Evolutionary conservation across 2,113 vertebrate species (phyloP), one percentile per base, ranked within the genome.

Genomic region (Hucho hucho): DNA sequence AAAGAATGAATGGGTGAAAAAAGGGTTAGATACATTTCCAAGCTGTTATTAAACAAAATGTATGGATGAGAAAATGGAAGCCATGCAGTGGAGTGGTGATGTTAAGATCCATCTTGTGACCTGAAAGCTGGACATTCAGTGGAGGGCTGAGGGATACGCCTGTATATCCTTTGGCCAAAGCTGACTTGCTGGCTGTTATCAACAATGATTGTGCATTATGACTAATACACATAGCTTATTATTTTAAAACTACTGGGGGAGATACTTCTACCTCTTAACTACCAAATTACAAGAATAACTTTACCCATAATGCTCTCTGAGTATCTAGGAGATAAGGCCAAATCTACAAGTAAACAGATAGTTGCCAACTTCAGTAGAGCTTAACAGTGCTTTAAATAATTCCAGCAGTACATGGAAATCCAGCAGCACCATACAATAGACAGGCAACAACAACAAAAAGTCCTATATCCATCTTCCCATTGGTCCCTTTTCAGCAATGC

Each of bases 1-100:
- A 32, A 32, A 7, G 2, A 14, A 66, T 2, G 6, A 67, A 67
- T 9, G 29, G 28, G 65, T 37, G 3, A 3, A 14, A 69, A 22
- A 47, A 24, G 11, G n/a, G 7, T 49, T 49, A 32, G 63, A 66
- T 64, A 14, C 61, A 70, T 4, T 53, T 75, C 53, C 32, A 22
- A 59, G 22, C 7, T 24, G 32, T 26, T 68, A 26, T 7, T 46
- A 5, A 13, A 24, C 56, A 49, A 37, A 47, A 49, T 9, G 14
- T 25, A 1, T 53, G 58, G 86, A 81, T 73, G 37, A 25, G 32
- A 2, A 64, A 25, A 25, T 32, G 46, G 72, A 70, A 68, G n/a
- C 6, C 68, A 75, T 18, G 58, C 6, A 70, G 53, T 13, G 22
- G 68, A 20, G 43, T 22, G 43, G 76, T 63, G 47, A 43, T 11